phyloP scores from a whole-genome alignment of 2,888 invertebrate species.

The Cosmia pyralina region DNA sequence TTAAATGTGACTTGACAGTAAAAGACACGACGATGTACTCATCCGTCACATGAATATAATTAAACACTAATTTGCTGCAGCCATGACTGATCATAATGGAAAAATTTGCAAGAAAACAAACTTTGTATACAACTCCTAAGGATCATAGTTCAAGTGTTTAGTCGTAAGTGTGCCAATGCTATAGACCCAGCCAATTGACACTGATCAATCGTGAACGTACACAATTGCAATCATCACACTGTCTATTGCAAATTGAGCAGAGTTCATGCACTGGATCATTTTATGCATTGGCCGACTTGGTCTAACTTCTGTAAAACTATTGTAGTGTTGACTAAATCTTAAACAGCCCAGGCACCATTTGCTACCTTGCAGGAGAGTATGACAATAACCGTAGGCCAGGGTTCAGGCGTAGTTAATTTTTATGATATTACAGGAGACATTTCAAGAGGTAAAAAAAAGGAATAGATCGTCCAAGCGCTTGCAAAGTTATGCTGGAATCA shows the following conservation, averaged over 20 bases:
- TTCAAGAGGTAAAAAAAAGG: background rate
- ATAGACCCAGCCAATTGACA: slow-evolving; percentile 43
- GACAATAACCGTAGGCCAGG: background rate
- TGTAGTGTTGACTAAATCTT: background rate
- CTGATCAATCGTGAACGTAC: slow-evolving; percentile 50
- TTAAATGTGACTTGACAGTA: background rate
- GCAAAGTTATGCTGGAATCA: background rate
- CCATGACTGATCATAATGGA: slow-evolving; percentile 1
- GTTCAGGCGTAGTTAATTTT: background rate
- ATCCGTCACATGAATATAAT: background rate
- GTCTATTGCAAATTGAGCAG: slow-evolving; percentile 37
- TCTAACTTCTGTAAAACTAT: background rate
- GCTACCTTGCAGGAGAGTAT: background rate
- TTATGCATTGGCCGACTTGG: slow-evolving; percentile 1
- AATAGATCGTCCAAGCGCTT: background rate
- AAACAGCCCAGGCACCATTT: background rate
- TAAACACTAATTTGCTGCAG: slow-evolving; percentile 4
- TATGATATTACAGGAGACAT: background rate
- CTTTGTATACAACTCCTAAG: slow-evolving; percentile 18
- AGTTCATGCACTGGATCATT: slow-evolving; percentile 31
- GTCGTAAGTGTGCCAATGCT: slow-evolving; percentile 40
- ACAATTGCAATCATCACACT: slow-evolving; percentile 55
- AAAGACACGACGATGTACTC: slow-evolving; percentile 1
- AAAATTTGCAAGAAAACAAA: slow-evolving; percentile 9
- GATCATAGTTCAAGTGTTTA: slow-evolving; percentile 23